Percentiles rank a stretch among this genome's conserved stretches.
phyloP scores from a whole-genome alignment of 2,888 invertebrate genomes.

The Cheilosia vulpina region DNA sequence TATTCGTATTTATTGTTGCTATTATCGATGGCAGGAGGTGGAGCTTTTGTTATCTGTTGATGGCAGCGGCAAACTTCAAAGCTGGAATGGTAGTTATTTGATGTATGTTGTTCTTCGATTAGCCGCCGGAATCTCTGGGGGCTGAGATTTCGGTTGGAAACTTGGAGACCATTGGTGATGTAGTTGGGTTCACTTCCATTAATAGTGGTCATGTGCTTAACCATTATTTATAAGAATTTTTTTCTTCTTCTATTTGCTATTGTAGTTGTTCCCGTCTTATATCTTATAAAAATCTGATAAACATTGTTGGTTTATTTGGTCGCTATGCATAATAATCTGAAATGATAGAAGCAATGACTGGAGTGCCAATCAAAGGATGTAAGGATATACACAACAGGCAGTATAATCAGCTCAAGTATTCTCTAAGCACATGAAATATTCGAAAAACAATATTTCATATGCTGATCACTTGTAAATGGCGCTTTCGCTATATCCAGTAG shows the following conservation, averaged over 20 bases:
- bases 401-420: too few relatives aligned
- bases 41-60: slow-evolving; percentile 29
- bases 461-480: too few relatives aligned
- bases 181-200: background rate
- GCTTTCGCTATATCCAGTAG: too few relatives aligned
- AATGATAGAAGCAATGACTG: background rate
- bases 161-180: background rate
- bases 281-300: background rate
- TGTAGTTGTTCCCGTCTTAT: background rate
- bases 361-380: too few relatives aligned
- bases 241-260: background rate
- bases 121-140: background rate
- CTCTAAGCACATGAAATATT: too few relatives aligned
- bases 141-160: background rate
- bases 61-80: slow-evolving; percentile 43
- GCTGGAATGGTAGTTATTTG: background rate
- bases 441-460: too few relatives aligned
- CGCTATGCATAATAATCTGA: background rate
- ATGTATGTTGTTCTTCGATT: background rate
- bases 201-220: background rate
- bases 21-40: slow-evolving; percentile 17
- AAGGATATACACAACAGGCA: too few relatives aligned
- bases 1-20: slow-evolving; percentile 23
- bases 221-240: background rate
- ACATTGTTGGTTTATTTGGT: slow-evolving; percentile 4